Evolutionary conservation across 2,113 vertebrate species (phyloP), one percentile per base, ranked within the genome.

Genomic region (Typhlomys cinereus): DNA sequence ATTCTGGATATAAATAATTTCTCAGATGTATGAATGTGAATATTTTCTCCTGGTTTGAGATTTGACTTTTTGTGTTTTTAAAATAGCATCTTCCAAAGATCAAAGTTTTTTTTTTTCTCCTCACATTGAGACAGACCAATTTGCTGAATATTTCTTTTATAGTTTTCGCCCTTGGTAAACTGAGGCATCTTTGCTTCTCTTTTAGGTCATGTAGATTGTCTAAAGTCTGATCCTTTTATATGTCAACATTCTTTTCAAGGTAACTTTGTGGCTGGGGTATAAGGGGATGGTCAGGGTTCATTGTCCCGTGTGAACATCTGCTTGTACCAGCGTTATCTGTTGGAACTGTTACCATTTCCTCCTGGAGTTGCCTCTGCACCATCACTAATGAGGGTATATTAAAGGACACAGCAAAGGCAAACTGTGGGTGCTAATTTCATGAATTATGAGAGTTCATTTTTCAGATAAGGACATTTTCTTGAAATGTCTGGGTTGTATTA

Each of bases 191-290:
- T 89, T 71, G 52, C 29, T 48, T 66, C 44, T 34, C 27, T 85
- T 64, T 64, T 23, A 34, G 44, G 23, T 54, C 41, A 59, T 46
- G 50, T 67, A 74, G 31, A 89, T 62, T 69, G 86, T 92, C 59
- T 83, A 89, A 89, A 73, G 15, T 70, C 78, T 76, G 14, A 70
- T 61, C 44, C 41, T 86, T 93, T 89, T 62, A 34, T 79, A 34
- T 59, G 89, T 90, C 46, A 39, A 29, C 25, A 54, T 57, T 6
- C 41, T 84, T 50, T 64, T 67, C 46, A 73, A 74, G 64, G 71
- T 79, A 54, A 62, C 48, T 61, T 83, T 81, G 36, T 67, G 69
- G 14, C 4, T 75, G 46, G 44, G 54, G 14, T 66, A 46, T n/a
- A 81, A 85, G 21, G 34, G 75, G 70, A 57, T 46, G 31, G 7